Conservation (phyloP, 2,797 vertebrate species). For the Hyperoplus lanceolatus region DNA sequence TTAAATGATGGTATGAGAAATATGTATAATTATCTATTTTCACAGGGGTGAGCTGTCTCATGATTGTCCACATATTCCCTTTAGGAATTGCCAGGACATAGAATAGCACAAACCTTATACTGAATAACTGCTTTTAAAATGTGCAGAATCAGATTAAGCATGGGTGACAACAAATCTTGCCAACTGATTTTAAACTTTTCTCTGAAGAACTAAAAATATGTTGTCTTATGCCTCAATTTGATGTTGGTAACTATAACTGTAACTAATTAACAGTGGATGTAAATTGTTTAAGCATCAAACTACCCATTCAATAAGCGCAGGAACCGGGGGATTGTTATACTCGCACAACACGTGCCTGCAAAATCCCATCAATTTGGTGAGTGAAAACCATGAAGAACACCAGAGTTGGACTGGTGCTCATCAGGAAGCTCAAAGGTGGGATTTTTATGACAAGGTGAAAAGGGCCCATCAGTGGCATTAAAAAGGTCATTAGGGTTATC, state of each 20-base stretch:
- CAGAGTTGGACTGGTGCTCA: conserved; percentile 63
- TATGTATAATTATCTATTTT: neutral
- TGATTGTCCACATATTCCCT: neutral
- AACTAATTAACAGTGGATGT: neutral
- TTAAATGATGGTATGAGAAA: neutral
- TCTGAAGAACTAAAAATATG: neutral
- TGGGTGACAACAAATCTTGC: neutral
- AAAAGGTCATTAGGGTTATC: conserved; percentile 61
- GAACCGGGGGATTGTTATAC: conserved; percentile 14
- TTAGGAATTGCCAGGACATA: neutral
- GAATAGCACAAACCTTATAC: neutral
- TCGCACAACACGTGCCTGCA: neutral
- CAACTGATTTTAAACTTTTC: neutral
- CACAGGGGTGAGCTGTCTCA: neutral
- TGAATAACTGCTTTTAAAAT: neutral
- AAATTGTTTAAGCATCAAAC: conserved; percentile 1
- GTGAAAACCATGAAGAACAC: conserved; percentile 39
- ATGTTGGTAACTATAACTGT: neutral
- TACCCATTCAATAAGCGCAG: neutral
- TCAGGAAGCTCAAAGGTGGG: conserved; percentile 54
- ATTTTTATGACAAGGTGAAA: conserved; percentile 71
- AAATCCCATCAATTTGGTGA: conserved; percentile 21
- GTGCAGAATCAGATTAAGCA: neutral
- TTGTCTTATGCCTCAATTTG: neutral
- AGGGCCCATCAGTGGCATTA: conserved; percentile 68